Evolutionary conservation across 37 sponge, comb jelly and placozoan species (phyloP), one percentile per base, ranked within the genome.

Genomic region (Agelas oroides): DNA sequence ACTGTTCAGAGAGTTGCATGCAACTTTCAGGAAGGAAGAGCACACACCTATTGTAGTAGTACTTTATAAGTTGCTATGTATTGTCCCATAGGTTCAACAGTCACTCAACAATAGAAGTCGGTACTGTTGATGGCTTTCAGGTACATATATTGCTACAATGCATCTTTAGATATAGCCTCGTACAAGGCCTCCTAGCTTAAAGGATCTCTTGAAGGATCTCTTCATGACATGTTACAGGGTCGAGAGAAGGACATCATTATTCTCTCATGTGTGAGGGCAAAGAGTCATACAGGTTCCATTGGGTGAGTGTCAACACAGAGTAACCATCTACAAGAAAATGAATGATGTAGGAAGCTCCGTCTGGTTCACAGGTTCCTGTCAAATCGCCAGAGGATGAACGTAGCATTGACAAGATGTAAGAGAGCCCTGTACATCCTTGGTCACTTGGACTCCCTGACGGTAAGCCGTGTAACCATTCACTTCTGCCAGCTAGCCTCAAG

Each of bases 191-290:
- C n/a, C n/a, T n/a, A n/a, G n/a, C n/a, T n/a, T n/a, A n/a, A n/a
- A n/a, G n/a, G n/a, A n/a, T n/a, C n/a, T n/a, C n/a, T n/a, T n/a
- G n/a, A n/a, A n/a, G n/a, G n/a, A n/a, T n/a, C n/a, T n/a, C 46
- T 46, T 3, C 46, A 46, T 8, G 3, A 46, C 46, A 46, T 46
- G 46, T 46, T 46, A 46, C 46, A 91, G 86, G 95, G 95, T 0
- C 79, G 89, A 80, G 95, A 94, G 55, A 94, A 94, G 67, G 89
- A 94, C 62, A 71, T 91, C 37, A 94, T 92, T 32, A 67, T 94
- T 19, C 31, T 94, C 35, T 88, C 92, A 13, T 94, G 95, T 85
- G 95, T 94, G 5, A 63, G 95, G 34, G 92, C 92, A 12, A 75
- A 76, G 36, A 53, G 75, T 75, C n/a, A 18, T 1, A 36, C 36